Evolutionary conservation across 2,888 invertebrate species (phyloP).

Genomic region (Empis livida): DNA sequence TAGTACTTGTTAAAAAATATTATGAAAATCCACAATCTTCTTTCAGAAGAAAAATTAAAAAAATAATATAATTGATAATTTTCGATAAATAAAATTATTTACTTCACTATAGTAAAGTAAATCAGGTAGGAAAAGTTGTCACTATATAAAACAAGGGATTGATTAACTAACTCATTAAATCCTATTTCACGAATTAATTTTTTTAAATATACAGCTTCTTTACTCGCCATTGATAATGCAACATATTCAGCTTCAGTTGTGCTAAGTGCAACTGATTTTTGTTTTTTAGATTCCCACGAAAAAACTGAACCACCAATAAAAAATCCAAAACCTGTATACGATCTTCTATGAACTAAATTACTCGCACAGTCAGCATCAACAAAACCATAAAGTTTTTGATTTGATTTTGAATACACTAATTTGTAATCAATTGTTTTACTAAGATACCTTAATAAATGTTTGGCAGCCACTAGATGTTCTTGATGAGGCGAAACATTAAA

Average conservation of each 20-base stretch:
- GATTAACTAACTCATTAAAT: not conserved
- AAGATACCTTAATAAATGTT: slow-evolving; percentile 6
- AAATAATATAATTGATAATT: too few relatives aligned
- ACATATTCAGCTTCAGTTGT: slow-evolving; percentile 10
- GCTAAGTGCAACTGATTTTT: slow-evolving; percentile 6
- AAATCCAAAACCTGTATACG: slow-evolving; percentile 8
- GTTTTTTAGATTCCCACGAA: slow-evolving; percentile 9
- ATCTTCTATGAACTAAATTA: slow-evolving; percentile 4
- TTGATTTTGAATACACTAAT: slow-evolving; percentile 3
- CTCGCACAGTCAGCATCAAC: slow-evolving; percentile 8
- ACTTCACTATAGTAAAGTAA: too few relatives aligned
- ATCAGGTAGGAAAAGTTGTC: too few relatives aligned
- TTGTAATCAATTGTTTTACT: slow-evolving; percentile 1
- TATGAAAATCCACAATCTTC: too few relatives aligned
- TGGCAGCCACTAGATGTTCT: slow-evolving; percentile 4
- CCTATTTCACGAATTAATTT: slow-evolving; percentile 6
- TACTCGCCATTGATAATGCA: slow-evolving; percentile 5
- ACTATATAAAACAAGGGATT: slow-evolving; percentile 2
- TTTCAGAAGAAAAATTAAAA: too few relatives aligned
- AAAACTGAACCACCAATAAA: slow-evolving; percentile 3
- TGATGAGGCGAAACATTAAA: slow-evolving; percentile 3
- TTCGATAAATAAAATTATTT: too few relatives aligned
- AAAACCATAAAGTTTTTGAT: slow-evolving; percentile 2
- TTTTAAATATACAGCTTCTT: slow-evolving; percentile 8
- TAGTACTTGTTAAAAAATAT: too few relatives aligned